Evolutionary conservation across 1,140 invertebrate genomes (phyloP).

Genomic region (Dreissena polymorpha): DNA sequence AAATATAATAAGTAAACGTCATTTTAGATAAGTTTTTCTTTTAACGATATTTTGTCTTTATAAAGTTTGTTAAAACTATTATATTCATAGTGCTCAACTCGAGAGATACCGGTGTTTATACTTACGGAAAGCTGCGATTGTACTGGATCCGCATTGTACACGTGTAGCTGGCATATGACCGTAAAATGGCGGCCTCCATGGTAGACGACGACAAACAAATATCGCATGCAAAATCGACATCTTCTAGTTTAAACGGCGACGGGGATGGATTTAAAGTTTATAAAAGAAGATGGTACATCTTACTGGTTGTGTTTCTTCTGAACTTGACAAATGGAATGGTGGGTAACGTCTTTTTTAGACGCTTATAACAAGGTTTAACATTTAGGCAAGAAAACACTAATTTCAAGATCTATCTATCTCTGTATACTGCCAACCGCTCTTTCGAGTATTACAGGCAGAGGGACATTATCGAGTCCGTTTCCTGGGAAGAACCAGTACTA

Average conservation of each 20-base stretch:
- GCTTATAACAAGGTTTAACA: too few relatives aligned
- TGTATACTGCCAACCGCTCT: too few relatives aligned
- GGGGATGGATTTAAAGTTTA: conserved; percentile 70
- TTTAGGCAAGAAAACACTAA: background rate
- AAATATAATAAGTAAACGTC: too few relatives aligned
- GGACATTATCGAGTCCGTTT: too few relatives aligned
- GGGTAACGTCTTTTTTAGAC: conserved; percentile 2
- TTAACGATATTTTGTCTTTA: too few relatives aligned
- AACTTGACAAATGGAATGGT: conserved; percentile 81
- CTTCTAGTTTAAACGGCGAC: conserved; percentile 6
- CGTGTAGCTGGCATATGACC: conserved; percentile 22
- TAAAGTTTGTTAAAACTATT: too few relatives aligned
- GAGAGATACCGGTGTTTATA: background rate
- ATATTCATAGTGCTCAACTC: too few relatives aligned
- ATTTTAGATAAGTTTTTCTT: too few relatives aligned
- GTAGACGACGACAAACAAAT: conserved; percentile 14
- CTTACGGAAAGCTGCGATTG: background rate
- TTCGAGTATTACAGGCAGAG: too few relatives aligned
- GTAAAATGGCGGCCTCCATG: conserved; percentile 33
- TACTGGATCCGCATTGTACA: background rate
- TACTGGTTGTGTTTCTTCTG: conserved; percentile 77
- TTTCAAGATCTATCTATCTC: too few relatives aligned
- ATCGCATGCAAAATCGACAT: conserved; percentile 1
- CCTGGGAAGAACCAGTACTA: too few relatives aligned
- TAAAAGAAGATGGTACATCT: conserved; percentile 78